phyloP scores from a whole-genome alignment of 1,140 invertebrate species.

The Pseudomyrmex flavicornis region DNA sequence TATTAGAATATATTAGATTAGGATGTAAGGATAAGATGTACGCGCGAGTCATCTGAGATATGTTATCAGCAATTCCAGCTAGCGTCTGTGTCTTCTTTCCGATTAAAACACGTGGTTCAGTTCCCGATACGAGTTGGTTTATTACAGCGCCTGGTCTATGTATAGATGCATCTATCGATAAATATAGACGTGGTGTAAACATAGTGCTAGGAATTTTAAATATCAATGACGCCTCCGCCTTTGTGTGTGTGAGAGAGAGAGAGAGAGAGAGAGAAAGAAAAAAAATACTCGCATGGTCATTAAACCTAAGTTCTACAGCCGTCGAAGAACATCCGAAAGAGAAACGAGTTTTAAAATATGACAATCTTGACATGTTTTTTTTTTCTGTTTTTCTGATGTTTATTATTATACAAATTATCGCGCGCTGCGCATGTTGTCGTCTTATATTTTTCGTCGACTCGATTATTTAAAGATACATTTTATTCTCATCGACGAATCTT shows the following conservation, averaged over 20 bases:
- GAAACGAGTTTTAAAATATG: no score
- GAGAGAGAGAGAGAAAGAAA: not conserved
- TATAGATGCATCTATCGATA: conserved; percentile 46
- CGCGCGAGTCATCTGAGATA: no score
- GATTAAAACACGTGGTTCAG: conserved; percentile 10
- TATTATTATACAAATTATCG: not conserved
- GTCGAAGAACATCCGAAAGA: not conserved
- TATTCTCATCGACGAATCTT: conserved; percentile 5
- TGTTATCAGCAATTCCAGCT: not conserved
- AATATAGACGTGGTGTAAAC: conserved; percentile 60
- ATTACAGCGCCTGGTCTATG: conserved; percentile 57
- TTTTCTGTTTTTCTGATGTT: no score
- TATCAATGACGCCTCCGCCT: conserved; percentile 30
- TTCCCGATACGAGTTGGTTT: conserved; percentile 43
- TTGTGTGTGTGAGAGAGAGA: not conserved
- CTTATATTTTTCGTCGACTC: not conserved
- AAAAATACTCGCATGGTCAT: not conserved
- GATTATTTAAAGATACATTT: not conserved
- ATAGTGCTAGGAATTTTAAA: conserved; percentile 63
- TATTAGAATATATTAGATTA: no score
- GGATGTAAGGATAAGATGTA: no score
- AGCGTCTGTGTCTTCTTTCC: not conserved
- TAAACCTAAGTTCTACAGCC: not conserved
- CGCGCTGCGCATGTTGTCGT: not conserved
- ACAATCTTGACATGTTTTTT: not conserved